Evolutionary conservation across 2,888 invertebrate genomes (phyloP).

Genomic region (Taphrorychus bicolor): DNA sequence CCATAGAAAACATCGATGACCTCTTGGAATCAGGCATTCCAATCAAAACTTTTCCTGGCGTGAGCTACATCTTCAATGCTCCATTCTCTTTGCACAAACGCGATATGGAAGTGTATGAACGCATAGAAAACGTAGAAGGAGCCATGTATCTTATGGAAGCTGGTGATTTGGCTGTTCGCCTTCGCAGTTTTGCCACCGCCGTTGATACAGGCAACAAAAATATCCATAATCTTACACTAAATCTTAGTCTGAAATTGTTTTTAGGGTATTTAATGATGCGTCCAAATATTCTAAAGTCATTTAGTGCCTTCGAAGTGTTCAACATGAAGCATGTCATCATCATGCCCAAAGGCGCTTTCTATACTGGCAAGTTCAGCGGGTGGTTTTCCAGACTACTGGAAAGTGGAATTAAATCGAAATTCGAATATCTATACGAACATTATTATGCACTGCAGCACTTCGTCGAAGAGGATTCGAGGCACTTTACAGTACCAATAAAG

Average conservation of each 20-base stretch:
- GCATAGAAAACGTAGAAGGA: slow-evolving; percentile 7
- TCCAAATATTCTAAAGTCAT: slow-evolving; percentile 22
- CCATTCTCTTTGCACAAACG: slow-evolving; percentile 1
- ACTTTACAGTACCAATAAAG: slow-evolving; percentile 5
- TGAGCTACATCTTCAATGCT: slow-evolving; percentile 14
- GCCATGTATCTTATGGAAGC: slow-evolving; percentile 1
- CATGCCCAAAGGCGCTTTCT: slow-evolving; percentile 19
- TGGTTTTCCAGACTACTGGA: slow-evolving; percentile 21
- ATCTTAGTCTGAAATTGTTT: background rate
- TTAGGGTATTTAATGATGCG: slow-evolving; percentile 20
- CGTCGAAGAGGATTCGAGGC: slow-evolving; percentile 14
- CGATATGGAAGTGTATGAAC: slow-evolving; percentile 4
- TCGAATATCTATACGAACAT: slow-evolving; percentile 11
- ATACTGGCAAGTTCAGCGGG: slow-evolving; percentile 5
- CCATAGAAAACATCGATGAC: slow-evolving; percentile 20
- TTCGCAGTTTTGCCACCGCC: slow-evolving; percentile 21
- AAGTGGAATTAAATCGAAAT: slow-evolving; percentile 26
- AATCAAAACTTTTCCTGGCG: slow-evolving; percentile 10
- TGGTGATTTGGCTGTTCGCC: slow-evolving; percentile 13
- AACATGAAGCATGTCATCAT: slow-evolving; percentile 1
- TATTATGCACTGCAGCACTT: slow-evolving; percentile 20
- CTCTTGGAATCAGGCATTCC: slow-evolving; percentile 20
- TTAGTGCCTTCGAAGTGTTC: slow-evolving; percentile 16
- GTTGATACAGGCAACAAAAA: slow-evolving; percentile 19
- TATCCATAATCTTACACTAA: background rate